Conservation (phyloP, 2,113 vertebrate species). For the Amblyornis subalaris region DNA sequence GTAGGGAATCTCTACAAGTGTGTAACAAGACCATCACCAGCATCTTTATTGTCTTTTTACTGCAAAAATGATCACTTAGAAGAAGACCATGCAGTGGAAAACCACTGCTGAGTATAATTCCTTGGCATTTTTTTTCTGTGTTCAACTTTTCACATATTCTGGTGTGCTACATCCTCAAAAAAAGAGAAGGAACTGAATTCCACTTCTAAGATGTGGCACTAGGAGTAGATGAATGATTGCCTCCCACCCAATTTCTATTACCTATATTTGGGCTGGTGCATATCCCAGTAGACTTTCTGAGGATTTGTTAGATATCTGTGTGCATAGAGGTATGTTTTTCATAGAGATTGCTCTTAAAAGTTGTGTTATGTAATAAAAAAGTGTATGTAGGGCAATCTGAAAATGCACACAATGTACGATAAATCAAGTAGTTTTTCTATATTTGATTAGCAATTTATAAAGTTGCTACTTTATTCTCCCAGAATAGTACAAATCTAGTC, state of each 20-base stretch:
- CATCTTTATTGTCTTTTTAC: background rate
- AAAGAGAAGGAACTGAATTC: background rate
- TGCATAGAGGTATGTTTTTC: background rate
- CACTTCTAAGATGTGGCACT: background rate
- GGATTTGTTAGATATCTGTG: background rate
- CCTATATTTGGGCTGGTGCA: background rate
- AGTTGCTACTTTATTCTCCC: background rate
- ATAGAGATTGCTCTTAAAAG: background rate
- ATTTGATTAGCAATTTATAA: background rate
- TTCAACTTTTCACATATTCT: background rate
- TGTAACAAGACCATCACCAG: background rate
- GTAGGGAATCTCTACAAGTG: background rate
- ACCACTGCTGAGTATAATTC: background rate
- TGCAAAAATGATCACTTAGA: background rate
- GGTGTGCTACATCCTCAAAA: background rate
- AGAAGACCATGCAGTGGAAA: background rate
- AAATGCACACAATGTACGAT: background rate
- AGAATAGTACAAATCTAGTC: background rate
- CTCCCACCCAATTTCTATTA: background rate
- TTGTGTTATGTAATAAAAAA: background rate
- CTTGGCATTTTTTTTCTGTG: rapidly evolving
- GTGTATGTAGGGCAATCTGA: background rate
- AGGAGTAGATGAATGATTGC: background rate
- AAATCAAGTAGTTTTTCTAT: background rate
- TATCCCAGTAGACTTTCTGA: background rate